Percentiles rank a stretch among this genome's conserved stretches.
phyloP scores from a whole-genome alignment of 2,888 invertebrate species.

The Pyrgus malvae region DNA sequence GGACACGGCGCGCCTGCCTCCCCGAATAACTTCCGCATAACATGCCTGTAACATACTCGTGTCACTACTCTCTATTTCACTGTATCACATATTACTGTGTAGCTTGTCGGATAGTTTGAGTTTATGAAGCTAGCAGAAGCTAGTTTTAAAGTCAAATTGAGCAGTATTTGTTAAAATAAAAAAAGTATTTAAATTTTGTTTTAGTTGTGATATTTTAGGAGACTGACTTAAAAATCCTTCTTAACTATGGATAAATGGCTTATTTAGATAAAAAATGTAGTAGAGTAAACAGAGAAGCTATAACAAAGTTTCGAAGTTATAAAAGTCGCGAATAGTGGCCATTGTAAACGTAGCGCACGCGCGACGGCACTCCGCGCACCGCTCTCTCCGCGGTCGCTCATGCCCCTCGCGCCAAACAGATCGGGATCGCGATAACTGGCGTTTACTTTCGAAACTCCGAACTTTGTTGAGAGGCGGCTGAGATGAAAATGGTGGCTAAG shows the following conservation, averaged over 20 bases:
- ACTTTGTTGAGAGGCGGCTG: too few species aligned
- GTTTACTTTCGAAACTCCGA: constrained; percentile 29
- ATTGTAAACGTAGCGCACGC: constrained; percentile 63
- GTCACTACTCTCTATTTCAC: background rate
- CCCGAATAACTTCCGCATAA: constrained; percentile 67
- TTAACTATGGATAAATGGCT: too few species aligned
- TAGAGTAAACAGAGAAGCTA: constrained; percentile 32
- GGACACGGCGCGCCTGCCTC: constrained; percentile 44
- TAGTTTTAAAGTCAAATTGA: too few species aligned
- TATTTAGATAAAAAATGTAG: too few species aligned
- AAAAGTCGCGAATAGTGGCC: constrained; percentile 35
- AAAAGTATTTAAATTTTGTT: too few species aligned
- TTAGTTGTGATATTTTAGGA: too few species aligned
- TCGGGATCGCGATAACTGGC: constrained; percentile 50
- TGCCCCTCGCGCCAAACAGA: constrained; percentile 45
- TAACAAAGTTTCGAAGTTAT: constrained; percentile 34
- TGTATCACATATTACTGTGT: background rate
- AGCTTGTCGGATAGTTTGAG: too few species aligned
- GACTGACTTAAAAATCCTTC: too few species aligned
- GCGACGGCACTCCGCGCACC: constrained; percentile 69
- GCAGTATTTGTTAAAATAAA: too few species aligned
- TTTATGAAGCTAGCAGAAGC: too few species aligned
- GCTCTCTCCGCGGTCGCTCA: constrained; percentile 63
- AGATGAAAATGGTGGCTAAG: too few species aligned
- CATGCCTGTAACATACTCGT: constrained; percentile 6